Base-by-base conservation (phyloP, 1,140 invertebrate genomes). In the Heliconius eleuchia region DNA sequence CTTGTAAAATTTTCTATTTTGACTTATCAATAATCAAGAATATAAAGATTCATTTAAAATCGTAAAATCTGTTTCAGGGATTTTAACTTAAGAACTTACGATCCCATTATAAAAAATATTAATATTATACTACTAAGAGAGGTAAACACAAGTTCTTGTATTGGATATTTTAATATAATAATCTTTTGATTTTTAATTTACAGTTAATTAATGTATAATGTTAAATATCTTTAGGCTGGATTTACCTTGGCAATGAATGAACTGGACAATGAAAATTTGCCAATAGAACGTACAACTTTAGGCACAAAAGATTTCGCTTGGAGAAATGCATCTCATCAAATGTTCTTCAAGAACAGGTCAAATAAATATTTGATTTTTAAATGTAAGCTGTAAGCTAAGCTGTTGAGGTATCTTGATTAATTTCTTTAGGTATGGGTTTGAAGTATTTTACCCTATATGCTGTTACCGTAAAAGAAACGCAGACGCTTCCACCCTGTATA, bases 61-160 rank as follows among this genome's bases (percentile, higher is more conserved):
- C 42, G 13, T 16, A 11, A 46, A 46, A 52, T 19, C 50, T 60
- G 73, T 85, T 87, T 79, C 81, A 93, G 92, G 71, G 84, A 92
- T 78, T 92, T 92, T 76, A 76, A 92, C 73, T 82, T 92, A 70
- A 87, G 85, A 71, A 66, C 86, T 7, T 93, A 93, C 77, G 82
- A 90, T 30, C 90, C 92, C 27, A 81, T 83, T 60, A n/a, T 81
- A 66, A 89, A 85, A 78, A 85, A 90, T 71, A 27, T 88, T 16
- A 83, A 74, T 52, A 37, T 42, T 9, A 60, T 85, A 55, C 84
- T 79, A 74, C 70, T 82, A 71, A 79, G 74, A 80, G 82, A 84
- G 83, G 89, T 90, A 52, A 52, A 19, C 50, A 19, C 16, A 7
- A 52, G 5, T 52, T 52, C 18, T 52, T 46, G 42, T 46, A 46